Evolutionary conservation across 2,888 invertebrate species (phyloP).

Genomic region (Lasioglossum oenotherae): DNA sequence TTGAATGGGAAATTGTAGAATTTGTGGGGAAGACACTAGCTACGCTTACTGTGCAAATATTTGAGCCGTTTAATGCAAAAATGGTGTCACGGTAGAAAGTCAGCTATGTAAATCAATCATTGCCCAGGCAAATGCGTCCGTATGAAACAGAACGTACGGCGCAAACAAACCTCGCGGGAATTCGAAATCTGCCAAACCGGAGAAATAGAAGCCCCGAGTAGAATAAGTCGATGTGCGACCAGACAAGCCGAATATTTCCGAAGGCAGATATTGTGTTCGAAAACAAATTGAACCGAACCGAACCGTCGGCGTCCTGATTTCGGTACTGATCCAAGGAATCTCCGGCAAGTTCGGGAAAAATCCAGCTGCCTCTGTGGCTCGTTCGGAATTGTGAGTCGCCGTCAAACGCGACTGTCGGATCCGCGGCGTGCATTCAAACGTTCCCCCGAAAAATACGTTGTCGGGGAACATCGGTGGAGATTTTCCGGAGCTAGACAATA

Average conservation of each 20-base stretch:
- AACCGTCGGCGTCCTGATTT: background rate
- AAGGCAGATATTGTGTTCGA: conserved; percentile 5
- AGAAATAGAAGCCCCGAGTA: background rate
- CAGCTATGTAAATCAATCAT: background rate
- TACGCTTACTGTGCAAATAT: background rate
- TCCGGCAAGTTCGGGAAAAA: background rate
- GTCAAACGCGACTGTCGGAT: background rate
- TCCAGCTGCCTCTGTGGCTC: background rate
- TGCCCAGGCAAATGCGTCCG: background rate
- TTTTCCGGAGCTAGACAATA: background rate
- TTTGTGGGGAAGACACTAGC: no score
- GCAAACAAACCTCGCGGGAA: background rate
- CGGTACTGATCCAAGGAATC: background rate
- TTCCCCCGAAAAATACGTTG: background rate
- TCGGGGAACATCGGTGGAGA: background rate
- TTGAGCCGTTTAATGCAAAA: background rate
- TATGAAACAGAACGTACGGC: background rate
- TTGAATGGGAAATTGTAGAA: no score
- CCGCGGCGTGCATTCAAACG: background rate
- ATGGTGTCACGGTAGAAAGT: background rate
- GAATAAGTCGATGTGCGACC: background rate
- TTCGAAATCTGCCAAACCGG: background rate
- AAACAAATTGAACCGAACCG: conserved; percentile 3
- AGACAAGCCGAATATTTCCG: background rate
- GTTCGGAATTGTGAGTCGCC: background rate